A percentile compares a stretch with the other conserved stretches of the same genome.
phyloP scores from a whole-genome alignment of 2,113 vertebrate genomes.

The Galemys pyrenaicus region DNA sequence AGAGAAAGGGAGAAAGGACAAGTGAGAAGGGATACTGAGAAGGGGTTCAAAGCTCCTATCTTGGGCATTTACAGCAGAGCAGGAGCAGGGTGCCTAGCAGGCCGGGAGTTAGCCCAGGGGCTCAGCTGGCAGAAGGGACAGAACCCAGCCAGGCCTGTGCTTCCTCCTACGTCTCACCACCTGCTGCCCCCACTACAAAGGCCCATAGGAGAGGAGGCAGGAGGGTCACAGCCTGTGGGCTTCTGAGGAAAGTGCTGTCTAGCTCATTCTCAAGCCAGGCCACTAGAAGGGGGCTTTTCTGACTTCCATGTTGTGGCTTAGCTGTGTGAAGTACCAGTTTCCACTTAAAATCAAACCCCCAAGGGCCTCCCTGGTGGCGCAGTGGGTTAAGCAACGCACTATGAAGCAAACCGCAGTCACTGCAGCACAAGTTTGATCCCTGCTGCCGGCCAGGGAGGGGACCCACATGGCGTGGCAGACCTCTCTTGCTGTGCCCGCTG shows the following conservation, averaged over 20 bases:
- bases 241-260: background rate
- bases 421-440: no score
- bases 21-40: background rate
- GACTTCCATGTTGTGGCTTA: background rate
- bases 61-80: background rate
- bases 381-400: no score
- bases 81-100: background rate
- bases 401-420: no score
- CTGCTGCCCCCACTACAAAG: background rate
- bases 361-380: no score
- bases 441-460: no score
- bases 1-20: background rate
- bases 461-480: no score
- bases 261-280: background rate
- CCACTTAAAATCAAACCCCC: slow-evolving; percentile 56
- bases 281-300: background rate
- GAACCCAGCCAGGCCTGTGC: background rate
- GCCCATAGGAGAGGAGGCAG: background rate
- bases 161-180: background rate
- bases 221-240: rapidly evolving
- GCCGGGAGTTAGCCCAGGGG: background rate
- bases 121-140: no score
- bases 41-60: background rate
- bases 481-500: no score
- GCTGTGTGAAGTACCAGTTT: slow-evolving; percentile 26